Percentiles rank a stretch among this genome's conserved stretches.
phyloP scores from a whole-genome alignment of 2,888 invertebrate species.

The Agrilus mali region DNA sequence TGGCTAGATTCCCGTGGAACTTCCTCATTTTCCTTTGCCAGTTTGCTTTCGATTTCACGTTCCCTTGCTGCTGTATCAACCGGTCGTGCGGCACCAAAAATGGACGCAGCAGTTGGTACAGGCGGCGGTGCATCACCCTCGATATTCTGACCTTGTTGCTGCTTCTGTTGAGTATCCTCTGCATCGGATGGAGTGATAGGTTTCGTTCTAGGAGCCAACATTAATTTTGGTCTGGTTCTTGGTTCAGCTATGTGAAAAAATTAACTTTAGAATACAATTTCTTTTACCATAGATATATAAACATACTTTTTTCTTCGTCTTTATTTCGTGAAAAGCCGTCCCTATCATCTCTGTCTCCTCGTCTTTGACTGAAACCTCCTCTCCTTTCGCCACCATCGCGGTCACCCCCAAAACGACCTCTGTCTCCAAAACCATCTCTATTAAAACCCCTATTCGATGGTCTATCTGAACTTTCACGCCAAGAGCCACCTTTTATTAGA shows the following conservation, averaged over 20 bases:
- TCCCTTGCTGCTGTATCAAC: slow-evolving; percentile 88
- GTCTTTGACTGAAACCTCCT: slow-evolving; percentile 19
- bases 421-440: slow-evolving; percentile 25
- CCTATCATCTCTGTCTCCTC: slow-evolving; percentile 17
- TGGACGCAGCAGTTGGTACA: slow-evolving; percentile 50
- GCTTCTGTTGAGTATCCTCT: slow-evolving; percentile 28
- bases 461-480: slow-evolving; percentile 11
- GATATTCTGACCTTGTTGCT: slow-evolving; percentile 21
- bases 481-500: too few species aligned
- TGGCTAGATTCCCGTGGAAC: slow-evolving; percentile 21
- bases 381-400: slow-evolving; percentile 11
- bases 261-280: neutral
- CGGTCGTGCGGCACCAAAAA: slow-evolving; percentile 91
- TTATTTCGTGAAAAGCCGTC: slow-evolving; percentile 3
- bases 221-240: slow-evolving; percentile 64
- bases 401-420: slow-evolving; percentile 19
- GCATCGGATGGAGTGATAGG: slow-evolving; percentile 46
- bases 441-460: slow-evolving; percentile 15
- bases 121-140: slow-evolving; percentile 33
- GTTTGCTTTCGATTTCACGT: slow-evolving; percentile 79
- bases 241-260: slow-evolving; percentile 33
- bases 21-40: slow-evolving; percentile 49
- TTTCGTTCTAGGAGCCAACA: slow-evolving; percentile 68
- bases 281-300: too few species aligned
- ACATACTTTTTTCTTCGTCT: too few species aligned